These are phyloP conservation scores for Eulemur coronatus DNA, from an alignment of 2,797 vertebrate species.

Conservation along the genomic window DNA sequence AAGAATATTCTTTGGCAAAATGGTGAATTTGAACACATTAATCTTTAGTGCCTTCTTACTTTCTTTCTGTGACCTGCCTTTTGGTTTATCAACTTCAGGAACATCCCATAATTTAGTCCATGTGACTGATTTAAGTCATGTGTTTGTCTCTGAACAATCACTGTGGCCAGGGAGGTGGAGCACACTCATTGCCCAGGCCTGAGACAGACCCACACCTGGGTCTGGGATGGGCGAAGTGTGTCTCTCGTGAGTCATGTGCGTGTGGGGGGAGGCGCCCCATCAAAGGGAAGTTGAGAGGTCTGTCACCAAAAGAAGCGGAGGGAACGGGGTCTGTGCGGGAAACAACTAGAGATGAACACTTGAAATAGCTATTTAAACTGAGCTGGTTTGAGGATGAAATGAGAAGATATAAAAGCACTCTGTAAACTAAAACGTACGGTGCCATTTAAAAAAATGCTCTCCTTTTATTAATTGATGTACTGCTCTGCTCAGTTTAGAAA, in stretches of 20 bases:
- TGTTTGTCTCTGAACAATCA: not conserved
- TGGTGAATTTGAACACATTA: not conserved
- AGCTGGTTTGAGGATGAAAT: constrained; percentile 55
- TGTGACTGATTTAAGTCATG: not conserved
- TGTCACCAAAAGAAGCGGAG: not conserved
- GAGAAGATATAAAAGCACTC: constrained; percentile 51
- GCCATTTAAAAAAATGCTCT: constrained; percentile 10
- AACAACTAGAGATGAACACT: not conserved
- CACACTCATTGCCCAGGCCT: not conserved
- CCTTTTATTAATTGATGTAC: constrained; percentile 67
- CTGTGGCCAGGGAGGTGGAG: not conserved
- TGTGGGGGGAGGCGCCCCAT: not conserved
- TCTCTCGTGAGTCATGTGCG: not conserved
- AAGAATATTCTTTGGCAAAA: constrained; percentile 14
- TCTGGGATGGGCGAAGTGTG: not conserved
- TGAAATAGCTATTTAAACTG: constrained; percentile 59
- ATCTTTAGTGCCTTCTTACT: not conserved
- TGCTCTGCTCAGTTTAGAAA: constrained; percentile 42
- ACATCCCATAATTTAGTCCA: not conserved
- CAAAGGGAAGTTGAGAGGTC: not conserved
- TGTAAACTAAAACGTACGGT: constrained; percentile 55
- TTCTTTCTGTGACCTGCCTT: constrained; percentile 1
- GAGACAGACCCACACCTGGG: not conserved
- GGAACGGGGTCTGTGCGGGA: not conserved
- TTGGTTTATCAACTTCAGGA: constrained; percentile 14